phyloP scores from a whole-genome alignment of 2,888 invertebrate genomes.

The Orchestes rusci region DNA sequence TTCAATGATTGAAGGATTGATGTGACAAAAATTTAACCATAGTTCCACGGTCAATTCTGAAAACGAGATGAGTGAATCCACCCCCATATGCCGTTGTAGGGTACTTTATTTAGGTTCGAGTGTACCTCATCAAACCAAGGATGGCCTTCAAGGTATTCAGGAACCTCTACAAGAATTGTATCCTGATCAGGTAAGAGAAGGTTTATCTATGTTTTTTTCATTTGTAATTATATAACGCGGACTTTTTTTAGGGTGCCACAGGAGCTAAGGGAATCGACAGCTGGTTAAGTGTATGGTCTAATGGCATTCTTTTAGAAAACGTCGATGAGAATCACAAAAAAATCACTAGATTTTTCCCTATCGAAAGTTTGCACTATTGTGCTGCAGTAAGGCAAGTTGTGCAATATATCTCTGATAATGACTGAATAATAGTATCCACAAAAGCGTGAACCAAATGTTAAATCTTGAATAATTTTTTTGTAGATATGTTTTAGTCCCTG shows the following conservation, averaged over 20 bases:
- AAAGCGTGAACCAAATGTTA: too few species aligned
- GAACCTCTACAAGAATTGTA: conserved; percentile 94
- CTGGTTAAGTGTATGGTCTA: conserved; percentile 95
- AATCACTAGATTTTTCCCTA: conserved; percentile 92
- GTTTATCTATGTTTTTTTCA: background rate
- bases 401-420: too few species aligned
- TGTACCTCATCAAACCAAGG: conserved; percentile 95
- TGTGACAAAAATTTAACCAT: background rate
- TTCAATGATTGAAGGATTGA: background rate
- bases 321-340: conserved; percentile 92
- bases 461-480: too few species aligned
- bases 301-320: conserved; percentile 91
- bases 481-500: conserved; percentile 46
- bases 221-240: too few species aligned
- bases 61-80: conserved; percentile 63
- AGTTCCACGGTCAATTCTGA: background rate
- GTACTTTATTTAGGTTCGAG: conserved; percentile 95
- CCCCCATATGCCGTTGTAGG: conserved; percentile 93
- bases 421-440: too few species aligned
- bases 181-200: conserved; percentile 49
- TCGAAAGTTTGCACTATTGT: conserved; percentile 91
- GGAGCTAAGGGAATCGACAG: conserved; percentile 88
- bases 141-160: conserved; percentile 95
- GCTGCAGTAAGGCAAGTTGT: conserved; percentile 88
- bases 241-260: conserved; percentile 65